These are phyloP conservation scores for Maniola hyperantus DNA, from an alignment of 2,888 invertebrate genomes.

Conservation along the genomic window DNA sequence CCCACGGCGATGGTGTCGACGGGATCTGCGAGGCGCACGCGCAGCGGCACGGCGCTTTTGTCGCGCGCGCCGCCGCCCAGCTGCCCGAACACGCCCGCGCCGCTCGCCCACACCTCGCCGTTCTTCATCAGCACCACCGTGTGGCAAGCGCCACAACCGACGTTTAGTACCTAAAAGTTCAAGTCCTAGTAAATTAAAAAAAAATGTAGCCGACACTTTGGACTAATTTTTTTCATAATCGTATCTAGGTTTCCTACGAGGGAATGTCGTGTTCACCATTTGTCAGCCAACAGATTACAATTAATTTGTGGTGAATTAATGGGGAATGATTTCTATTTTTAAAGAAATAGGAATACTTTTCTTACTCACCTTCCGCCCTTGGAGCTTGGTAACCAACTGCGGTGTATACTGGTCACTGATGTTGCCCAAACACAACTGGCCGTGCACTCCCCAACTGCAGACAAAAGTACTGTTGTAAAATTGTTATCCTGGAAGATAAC, in stretches of 20 bases:
- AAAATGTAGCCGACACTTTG: no score
- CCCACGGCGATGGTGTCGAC: slow-evolving; percentile 80
- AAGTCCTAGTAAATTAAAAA: background rate
- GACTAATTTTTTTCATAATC: no score
- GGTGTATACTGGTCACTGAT: slow-evolving; percentile 85
- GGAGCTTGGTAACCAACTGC: slow-evolving; percentile 69
- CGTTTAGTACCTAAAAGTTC: slow-evolving; percentile 55
- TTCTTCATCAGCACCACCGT: slow-evolving; percentile 85
- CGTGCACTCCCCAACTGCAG: slow-evolving; percentile 94
- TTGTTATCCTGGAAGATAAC: no score
- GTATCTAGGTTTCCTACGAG: no score
- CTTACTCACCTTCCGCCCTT: slow-evolving; percentile 67
- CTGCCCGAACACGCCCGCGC: slow-evolving; percentile 91
- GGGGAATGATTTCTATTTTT: background rate
- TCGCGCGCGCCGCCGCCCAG: slow-evolving; percentile 82
- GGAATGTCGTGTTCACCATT: no score
- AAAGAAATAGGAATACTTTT: background rate
- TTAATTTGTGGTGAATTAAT: no score
- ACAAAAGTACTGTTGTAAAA: background rate
- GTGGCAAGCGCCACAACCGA: slow-evolving; percentile 87
- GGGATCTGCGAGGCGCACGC: slow-evolving; percentile 61
- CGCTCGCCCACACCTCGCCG: slow-evolving; percentile 87
- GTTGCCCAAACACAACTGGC: slow-evolving; percentile 93
- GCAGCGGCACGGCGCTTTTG: slow-evolving; percentile 85
- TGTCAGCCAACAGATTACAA: no score